Evolutionary conservation across 2,888 invertebrate species (phyloP), one percentile per base, ranked within the genome.

Genomic region (Electrophaes corylata): DNA sequence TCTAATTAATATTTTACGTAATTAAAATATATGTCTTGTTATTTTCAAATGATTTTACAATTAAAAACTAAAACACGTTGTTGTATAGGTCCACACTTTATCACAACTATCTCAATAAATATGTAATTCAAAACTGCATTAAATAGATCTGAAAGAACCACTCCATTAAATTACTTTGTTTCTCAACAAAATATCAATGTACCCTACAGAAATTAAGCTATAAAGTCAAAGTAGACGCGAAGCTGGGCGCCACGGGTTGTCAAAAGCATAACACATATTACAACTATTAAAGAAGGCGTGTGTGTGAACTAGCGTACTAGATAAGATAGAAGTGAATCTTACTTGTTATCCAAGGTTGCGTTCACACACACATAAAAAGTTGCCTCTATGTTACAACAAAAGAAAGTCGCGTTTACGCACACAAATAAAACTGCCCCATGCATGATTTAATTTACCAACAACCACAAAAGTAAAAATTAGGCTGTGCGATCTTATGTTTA

Each of bases 121-220:
- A 45, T 37, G 46, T 47, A 49, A 57, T 58, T 31, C n/a, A 40
- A 56, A 57, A 65, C 37, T 58, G 44, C 33, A 52, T 60, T 64
- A 29, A 45, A 62, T 55, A 57, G 60, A 55, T 49, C 52, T 23
- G 52, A 49, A 56, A 57, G 45, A 61, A 61, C 41, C 52, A 51
- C 39, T 62, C 53, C 50, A 63, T 62, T 50, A 62, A 67, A 69
- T 49, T 62, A 67, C 75, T 78, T 83, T 83, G 79, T 84, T 85
- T 81, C 74, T 69, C 66, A 76, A 76, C 68, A 74, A 75, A 83
- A 88, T 88, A 90, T 89, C 84, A 84, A 80, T 83, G 86, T 84
- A 73, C 82, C 82, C 78, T 81, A 80, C 81, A 74, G 76, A 86
- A 89, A 91, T 90, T 89, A 89, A 91, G 91, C 85, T 81, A 89